These are phyloP conservation scores for Geophilus truncorum DNA, from an alignment of 2,888 invertebrate species.

Conservation along the genomic window DNA sequence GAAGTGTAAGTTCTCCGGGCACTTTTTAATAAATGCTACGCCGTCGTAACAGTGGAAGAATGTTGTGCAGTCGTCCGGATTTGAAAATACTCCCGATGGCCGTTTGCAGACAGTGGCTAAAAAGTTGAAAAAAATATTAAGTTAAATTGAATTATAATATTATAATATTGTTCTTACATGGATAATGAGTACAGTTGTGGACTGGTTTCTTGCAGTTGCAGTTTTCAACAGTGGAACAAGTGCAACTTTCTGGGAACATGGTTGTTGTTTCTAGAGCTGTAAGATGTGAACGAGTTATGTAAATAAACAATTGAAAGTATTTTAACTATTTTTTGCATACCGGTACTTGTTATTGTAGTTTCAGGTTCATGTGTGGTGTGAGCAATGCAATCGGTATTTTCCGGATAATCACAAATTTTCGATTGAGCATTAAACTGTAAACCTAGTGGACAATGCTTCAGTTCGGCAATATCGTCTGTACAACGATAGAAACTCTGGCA, in stretches of 20 bases:
- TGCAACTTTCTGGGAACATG: not conserved
- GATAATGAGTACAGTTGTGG: not conserved
- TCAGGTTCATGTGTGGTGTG: not conserved
- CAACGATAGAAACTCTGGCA: not conserved
- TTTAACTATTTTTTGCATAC: not conserved
- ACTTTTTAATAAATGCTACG: slow-evolving; percentile 33
- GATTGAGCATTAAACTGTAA: slow-evolving; percentile 56
- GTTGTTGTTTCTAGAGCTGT: too few relatives aligned
- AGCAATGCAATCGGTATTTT: not conserved
- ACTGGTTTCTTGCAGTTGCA: not conserved
- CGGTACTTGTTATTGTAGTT: not conserved
- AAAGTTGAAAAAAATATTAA: not conserved
- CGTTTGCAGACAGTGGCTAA: slow-evolving; percentile 8
- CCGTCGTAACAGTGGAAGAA: slow-evolving; percentile 27
- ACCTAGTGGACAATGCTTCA: slow-evolving; percentile 57
- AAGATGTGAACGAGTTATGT: too few relatives aligned
- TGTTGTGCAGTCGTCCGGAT: not conserved
- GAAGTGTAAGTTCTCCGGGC: slow-evolving; percentile 34
- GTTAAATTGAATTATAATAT: too few relatives aligned
- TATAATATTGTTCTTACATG: not conserved
- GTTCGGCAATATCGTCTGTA: slow-evolving; percentile 35
- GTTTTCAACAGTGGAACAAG: not conserved
- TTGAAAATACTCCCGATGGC: not conserved
- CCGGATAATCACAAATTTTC: slow-evolving; percentile 39
- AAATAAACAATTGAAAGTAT: too few relatives aligned